Conservation (phyloP, 2,888 invertebrate genomes). For the Craniophora ligustri region DNA sequence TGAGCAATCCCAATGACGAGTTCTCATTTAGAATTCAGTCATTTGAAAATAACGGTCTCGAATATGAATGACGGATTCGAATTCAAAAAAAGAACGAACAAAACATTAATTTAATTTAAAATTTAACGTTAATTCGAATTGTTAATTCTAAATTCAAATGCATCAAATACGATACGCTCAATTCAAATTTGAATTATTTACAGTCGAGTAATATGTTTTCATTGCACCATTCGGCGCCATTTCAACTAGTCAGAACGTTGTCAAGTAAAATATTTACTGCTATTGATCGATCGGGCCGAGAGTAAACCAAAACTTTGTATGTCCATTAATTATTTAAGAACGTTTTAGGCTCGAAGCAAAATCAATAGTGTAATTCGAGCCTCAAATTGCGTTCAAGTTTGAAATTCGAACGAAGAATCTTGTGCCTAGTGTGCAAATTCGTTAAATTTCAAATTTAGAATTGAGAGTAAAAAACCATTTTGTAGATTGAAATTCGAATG, state of each 20-base stretch:
- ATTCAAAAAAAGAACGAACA: conserved; percentile 15
- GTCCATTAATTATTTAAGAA: conserved; percentile 36
- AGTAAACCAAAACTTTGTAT: conserved; percentile 36
- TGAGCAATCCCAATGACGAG: conserved; percentile 52
- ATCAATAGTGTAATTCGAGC: conserved; percentile 24
- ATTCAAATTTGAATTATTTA: conserved; percentile 26
- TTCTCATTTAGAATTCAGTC: conserved; percentile 13
- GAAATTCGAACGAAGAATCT: conserved; percentile 13
- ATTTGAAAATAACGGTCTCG: conserved; percentile 20
- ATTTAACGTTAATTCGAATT: neutral
- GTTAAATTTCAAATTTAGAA: conserved; percentile 2
- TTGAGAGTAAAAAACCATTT: conserved; percentile 19
- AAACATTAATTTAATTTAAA: neutral
- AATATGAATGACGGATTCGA: conserved; percentile 29
- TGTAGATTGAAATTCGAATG: conserved; percentile 30
- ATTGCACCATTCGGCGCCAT: conserved; percentile 22
- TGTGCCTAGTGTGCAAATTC: conserved; percentile 14
- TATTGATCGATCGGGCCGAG: conserved; percentile 33
- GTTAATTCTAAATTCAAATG: conserved; percentile 16
- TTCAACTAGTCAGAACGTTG: conserved; percentile 22
- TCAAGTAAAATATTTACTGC: conserved; percentile 44
- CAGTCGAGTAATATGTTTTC: conserved; percentile 21
- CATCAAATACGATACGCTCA: conserved; percentile 22
- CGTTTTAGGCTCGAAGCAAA: conserved; percentile 7
- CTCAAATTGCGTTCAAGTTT: conserved; percentile 21